Evolutionary conservation across 2,888 invertebrate genomes (phyloP).

Genomic region (Drosophila nigricruria): DNA sequence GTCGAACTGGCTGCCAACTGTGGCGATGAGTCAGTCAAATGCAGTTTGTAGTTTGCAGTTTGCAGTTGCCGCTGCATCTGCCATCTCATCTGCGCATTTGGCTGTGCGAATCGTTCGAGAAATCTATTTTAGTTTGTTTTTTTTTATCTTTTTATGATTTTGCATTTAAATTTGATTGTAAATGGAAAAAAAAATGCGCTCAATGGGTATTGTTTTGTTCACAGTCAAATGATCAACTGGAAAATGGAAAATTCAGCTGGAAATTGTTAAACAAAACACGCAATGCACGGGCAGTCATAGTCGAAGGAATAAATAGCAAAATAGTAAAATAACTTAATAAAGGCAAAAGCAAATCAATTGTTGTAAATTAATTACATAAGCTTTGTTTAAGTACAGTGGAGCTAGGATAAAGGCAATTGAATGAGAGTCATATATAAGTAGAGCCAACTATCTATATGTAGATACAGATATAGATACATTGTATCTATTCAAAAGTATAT

Average conservation of each 20-base stretch:
- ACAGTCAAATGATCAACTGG: slow-evolving; percentile 18
- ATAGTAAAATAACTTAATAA: slow-evolving; percentile 28
- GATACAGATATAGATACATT: too few species aligned
- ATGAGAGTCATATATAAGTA: too few species aligned
- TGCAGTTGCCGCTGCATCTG: slow-evolving; percentile 37
- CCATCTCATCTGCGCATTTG: slow-evolving; percentile 68
- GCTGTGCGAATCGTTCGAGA: slow-evolving; percentile 59
- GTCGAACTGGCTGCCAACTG: slow-evolving; percentile 52
- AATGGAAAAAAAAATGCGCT: slow-evolving; percentile 28
- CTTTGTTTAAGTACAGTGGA: slow-evolving; percentile 1
- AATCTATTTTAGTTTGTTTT: slow-evolving; percentile 17
- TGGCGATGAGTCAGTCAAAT: slow-evolving; percentile 60
- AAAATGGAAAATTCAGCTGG: slow-evolving; percentile 32
- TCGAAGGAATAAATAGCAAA: slow-evolving; percentile 34
- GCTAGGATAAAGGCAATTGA: background rate
- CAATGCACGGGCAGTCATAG: slow-evolving; percentile 36
- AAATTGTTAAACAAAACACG: slow-evolving; percentile 64
- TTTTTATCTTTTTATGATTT: slow-evolving; percentile 10
- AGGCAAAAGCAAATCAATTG: slow-evolving; percentile 30
- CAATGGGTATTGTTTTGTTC: slow-evolving; percentile 34
- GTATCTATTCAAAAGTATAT: too few species aligned
- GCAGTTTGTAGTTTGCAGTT: slow-evolving; percentile 9
- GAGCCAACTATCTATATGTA: too few species aligned
- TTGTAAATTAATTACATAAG: slow-evolving; percentile 37
- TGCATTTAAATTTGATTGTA: slow-evolving; percentile 33